Base-by-base conservation (phyloP, 2,797 vertebrate species). In the Bryconaethiops microstoma region DNA sequence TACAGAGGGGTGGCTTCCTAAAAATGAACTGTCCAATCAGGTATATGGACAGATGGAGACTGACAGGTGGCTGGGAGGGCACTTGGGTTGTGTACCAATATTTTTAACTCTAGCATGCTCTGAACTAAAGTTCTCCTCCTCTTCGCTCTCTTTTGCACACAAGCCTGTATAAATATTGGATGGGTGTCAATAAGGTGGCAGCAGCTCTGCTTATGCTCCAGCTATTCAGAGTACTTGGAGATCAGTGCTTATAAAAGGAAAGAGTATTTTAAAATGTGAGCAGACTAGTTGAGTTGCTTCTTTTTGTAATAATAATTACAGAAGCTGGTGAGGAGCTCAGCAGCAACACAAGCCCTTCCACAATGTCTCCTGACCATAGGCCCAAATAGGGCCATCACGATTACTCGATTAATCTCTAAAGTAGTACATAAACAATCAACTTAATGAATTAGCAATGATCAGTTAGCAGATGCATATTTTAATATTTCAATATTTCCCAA, bases 1-100 rank as follows among this genome's bases (percentile, higher is more conserved):
- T 82, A 29, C 39, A 12, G 65, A 84, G 78, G 86, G 80, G 80
- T 81, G 84, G 82, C 67, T 62, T 81, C 29, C 65, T 50, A 75
- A 84, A 80, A 86, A 79, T 79, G 29, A 80, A 64, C 68, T 39
- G 77, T 82, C 85, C 85, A 86, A 86, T 86, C 80, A 78, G 77
- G 77, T 80, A 70, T 80, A 63, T 76, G 54, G 25, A 62, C 19
- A 79, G 55, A 83, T 67, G 54, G 35, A 71, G 75, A 67, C 29
- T 63, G 77, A 69, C 45, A 80, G 50, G 45, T 35, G 67, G 71
- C 76, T 82, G 74, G 73, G 85, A 83, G 62, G 77, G 82, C 40
- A 77, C 29, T 74, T 80, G 81, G 82, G 60, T 39, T 72, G 59
- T 63, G 54, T 62, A 77, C 17, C 8, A 23, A 67, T 64, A 29